Evolutionary conservation across 2,888 invertebrate species (phyloP).

Genomic region (Ceratothoa steindachneri): DNA sequence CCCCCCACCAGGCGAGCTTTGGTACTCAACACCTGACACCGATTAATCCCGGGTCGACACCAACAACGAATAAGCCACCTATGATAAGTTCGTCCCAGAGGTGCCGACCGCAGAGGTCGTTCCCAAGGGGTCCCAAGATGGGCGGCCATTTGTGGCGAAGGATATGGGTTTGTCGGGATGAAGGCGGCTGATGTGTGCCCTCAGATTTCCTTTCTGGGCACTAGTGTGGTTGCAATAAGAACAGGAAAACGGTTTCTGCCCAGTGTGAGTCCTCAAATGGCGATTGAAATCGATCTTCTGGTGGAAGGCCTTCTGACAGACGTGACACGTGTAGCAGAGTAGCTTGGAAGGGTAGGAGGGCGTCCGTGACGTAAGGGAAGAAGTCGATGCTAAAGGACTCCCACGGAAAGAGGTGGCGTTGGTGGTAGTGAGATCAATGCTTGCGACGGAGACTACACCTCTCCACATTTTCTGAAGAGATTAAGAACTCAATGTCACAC

Average conservation of each 20-base stretch:
- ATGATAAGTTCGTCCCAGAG: too few species aligned
- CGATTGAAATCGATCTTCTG: conserved; percentile 38
- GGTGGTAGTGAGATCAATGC: background rate
- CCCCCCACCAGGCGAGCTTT: too few species aligned
- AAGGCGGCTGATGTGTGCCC: conserved; percentile 34
- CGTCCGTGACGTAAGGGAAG: background rate
- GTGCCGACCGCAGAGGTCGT: too few species aligned
- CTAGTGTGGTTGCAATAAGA: conserved; percentile 24
- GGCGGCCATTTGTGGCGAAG: too few species aligned
- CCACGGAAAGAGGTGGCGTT: background rate
- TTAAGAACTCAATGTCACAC: background rate
- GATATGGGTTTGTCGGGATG: conserved; percentile 25
- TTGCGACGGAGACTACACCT: background rate
- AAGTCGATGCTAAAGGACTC: background rate
- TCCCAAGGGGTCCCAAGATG: too few species aligned
- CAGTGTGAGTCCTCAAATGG: conserved; percentile 38
- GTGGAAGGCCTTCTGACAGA: conserved; percentile 38
- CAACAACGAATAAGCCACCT: too few species aligned
- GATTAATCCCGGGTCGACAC: too few species aligned
- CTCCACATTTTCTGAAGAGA: conserved; percentile 10
- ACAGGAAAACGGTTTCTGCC: conserved; percentile 36
- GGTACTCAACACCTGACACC: too few species aligned
- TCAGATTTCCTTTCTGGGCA: conserved; percentile 40
- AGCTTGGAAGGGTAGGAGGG: background rate
- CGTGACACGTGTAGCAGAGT: conserved; percentile 23